Evolutionary conservation across 2,888 invertebrate species (phyloP), one percentile per base, ranked within the genome.

Genomic region (Desoria tigrina): DNA sequence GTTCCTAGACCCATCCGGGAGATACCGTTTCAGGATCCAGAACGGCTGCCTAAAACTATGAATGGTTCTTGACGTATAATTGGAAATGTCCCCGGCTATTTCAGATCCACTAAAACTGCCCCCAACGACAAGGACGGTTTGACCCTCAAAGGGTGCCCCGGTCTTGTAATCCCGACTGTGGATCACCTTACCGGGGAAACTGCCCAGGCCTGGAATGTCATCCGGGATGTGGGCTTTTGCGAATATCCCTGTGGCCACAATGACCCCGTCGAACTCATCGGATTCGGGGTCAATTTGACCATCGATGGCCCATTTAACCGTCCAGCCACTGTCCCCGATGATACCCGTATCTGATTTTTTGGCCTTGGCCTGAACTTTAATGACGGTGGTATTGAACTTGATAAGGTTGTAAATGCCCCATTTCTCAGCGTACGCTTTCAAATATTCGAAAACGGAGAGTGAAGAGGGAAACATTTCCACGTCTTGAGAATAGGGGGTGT

Each of bases 181-280:
- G 24, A 63, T 16, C 2, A 63, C 42, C 45, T 27, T 56, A 2
- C 57, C 57, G 3, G 45, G 45, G 37, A 63, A 63, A 6, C 28
- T 37, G n/a, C 24, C 26, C 32, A 63, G n/a, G 21, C 61, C 61
- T 2, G 28, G 45, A 27, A 63, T 27, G 32, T 11, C 32, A 21
- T 45, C 18, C 1, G 63, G 63, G 56, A 63, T 63, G 24, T 57
- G 32, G 21, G 42, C 21, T 21, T 28, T 32, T 4, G 57, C 37
- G 39, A 63, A 63, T 26, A 63, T 50, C 18, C 63, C 63, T 21
- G 63, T 63, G 2, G 42, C 37, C 7, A 63, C 55, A 24, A 63
- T 45, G 16, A 63, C 50, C 3, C 50, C 49, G n/a, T 56, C 21
- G 18, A 63, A 63, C 18, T 18, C 21, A n/a, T 42, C 54, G 7